Evolutionary conservation across 2,797 vertebrate species (phyloP).

Genomic region (Urocyon cinereoargenteus): DNA sequence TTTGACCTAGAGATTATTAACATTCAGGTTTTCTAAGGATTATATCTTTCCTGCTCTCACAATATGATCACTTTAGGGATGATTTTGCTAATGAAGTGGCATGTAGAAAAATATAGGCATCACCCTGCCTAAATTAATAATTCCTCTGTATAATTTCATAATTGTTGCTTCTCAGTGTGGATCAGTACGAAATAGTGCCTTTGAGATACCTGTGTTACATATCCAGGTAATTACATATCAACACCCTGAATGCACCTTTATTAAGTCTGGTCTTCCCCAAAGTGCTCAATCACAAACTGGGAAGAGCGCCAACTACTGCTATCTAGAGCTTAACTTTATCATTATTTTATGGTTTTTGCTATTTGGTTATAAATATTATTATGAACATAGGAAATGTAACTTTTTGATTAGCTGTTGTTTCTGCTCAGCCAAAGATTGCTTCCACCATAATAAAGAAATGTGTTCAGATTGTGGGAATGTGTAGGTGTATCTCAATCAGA

Average conservation of each 20-base stretch:
- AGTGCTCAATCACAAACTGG: neutral
- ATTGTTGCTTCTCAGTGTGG: neutral
- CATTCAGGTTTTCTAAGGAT: neutral
- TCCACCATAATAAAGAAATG: neutral
- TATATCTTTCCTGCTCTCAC: neutral
- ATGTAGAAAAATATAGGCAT: neutral
- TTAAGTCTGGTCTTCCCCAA: neutral
- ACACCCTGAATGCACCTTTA: neutral
- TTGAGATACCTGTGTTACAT: neutral
- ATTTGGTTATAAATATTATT: conserved; percentile 23
- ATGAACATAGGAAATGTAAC: neutral
- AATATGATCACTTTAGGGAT: neutral
- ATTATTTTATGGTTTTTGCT: neutral
- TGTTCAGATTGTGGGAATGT: neutral
- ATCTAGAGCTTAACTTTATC: neutral
- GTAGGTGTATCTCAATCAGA: neutral
- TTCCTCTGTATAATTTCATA: neutral
- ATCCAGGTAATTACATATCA: neutral
- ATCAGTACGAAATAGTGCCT: neutral
- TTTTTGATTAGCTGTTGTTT: conserved; percentile 58
- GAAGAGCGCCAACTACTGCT: neutral
- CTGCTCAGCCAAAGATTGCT: conserved; percentile 9
- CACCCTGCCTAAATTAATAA: neutral
- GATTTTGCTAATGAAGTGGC: neutral
- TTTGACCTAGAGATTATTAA: neutral